These are phyloP conservation scores for Ranitomeya imitator DNA, from an alignment of 2,113 vertebrate genomes.

Conservation along the genomic window DNA sequence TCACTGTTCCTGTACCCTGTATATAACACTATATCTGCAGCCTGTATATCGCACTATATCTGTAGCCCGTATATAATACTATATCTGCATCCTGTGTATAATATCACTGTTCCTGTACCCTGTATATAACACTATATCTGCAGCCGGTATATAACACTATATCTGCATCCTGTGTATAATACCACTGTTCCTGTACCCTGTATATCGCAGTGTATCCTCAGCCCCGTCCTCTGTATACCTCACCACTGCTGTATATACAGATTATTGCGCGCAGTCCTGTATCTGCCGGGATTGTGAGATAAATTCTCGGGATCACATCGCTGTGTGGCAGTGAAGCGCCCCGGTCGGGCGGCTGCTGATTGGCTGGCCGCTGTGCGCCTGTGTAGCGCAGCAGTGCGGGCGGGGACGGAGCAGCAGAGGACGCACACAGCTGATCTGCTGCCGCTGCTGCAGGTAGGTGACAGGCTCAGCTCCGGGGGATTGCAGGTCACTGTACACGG, in stretches of 20 bases:
- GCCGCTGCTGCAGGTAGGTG: slow-evolving; percentile 42
- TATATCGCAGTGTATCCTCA: not conserved
- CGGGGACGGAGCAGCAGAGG: slow-evolving; percentile 19
- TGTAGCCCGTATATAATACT: too few relatives aligned
- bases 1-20: too few relatives aligned
- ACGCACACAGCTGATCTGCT: slow-evolving; percentile 10
- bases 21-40: not conserved
- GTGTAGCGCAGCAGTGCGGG: not conserved
- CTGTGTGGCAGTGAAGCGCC: not conserved
- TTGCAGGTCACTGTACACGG: not conserved
- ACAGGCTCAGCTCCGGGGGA: not conserved
- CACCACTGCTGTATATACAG: too few relatives aligned
- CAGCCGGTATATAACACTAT: too few relatives aligned
- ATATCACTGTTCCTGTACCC: too few relatives aligned
- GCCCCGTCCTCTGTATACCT: not conserved
- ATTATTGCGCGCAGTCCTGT: not conserved
- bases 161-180: too few relatives aligned
- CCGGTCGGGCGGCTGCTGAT: not conserved
- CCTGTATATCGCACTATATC: too few relatives aligned
- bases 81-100: too few relatives aligned
- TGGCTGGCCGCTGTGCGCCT: slow-evolving; percentile 27
- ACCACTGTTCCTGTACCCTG: too few relatives aligned
- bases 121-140: too few relatives aligned
- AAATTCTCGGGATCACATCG: slow-evolving; percentile 6
- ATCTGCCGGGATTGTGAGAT: too few relatives aligned